Evolutionary conservation across 1,140 invertebrate species (phyloP), one percentile per base, ranked within the genome.

Genomic region (Camponotus floridanus): DNA sequence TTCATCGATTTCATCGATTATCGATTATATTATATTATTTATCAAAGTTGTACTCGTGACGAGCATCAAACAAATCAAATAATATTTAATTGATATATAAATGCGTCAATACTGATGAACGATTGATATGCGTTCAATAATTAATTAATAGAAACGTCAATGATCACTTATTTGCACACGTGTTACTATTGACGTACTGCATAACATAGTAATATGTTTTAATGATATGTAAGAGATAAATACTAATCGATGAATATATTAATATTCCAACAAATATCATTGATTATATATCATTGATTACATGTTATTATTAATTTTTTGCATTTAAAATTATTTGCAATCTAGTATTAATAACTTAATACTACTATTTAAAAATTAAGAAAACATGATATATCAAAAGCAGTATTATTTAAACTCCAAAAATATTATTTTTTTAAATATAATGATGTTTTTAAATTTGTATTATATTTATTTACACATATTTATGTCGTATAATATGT

Each of bases 121-220:
- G 42, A 79, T 21, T 51, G 31, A 31, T 51, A 65, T 9, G 61
- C 11, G 61, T 9, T n/a, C 18, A 13, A 65, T 79, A 65, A 79
- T 65, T 79, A 79, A 79, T 79, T 79, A 67, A 26, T 65, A 15
- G 31, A 67, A 79, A 79, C 51, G 61, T 79, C 61, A 79, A 26
- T 51, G 76, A 2, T 26, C 57, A 76, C 31, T 45, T 21, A 42
- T 67, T 67, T 62, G 26, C 4, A 1, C 15, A 48, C 18, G n/a
- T 45, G 26, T 11, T 67, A 36, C n/a, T 45, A 51, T 67, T 51
- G 31, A 42, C 36, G 4, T 42, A 42, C 7, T 8, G n/a, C n/a
- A 5, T 79, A 76, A 11, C 6, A 0, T 26, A 18, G 7, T 21
- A 3, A 73, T 33, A 18, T 45, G 59, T 78, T 78, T 78, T 78